Evolutionary conservation across 2,888 invertebrate species (phyloP).

Genomic region (Resseliella maxima): DNA sequence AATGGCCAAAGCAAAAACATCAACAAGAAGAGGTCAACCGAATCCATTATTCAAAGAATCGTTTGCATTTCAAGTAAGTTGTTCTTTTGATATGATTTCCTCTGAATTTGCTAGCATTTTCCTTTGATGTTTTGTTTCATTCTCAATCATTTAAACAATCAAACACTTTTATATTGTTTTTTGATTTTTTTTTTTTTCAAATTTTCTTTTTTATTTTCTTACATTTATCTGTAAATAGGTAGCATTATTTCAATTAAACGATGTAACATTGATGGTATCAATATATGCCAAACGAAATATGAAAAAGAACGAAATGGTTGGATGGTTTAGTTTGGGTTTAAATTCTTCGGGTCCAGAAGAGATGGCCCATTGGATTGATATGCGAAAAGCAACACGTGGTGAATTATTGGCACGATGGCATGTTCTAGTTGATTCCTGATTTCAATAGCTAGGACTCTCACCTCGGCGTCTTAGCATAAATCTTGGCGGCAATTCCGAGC

Average conservation of each 20-base stretch:
- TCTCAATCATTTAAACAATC: too few relatives aligned
- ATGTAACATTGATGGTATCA: constrained; percentile 93
- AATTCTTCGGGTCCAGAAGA: constrained; percentile 94
- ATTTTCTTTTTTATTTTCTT: constrained; percentile 6
- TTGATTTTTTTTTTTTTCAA: constrained; percentile 23
- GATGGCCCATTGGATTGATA: constrained; percentile 92
- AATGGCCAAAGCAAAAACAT: constrained; percentile 92
- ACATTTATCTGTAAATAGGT: constrained; percentile 74
- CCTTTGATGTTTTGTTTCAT: too few relatives aligned
- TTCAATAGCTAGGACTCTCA: constrained; percentile 68
- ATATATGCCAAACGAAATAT: constrained; percentile 93
- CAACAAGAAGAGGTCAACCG: constrained; percentile 90
- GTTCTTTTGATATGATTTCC: too few relatives aligned
- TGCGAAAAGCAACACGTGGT: constrained; percentile 86
- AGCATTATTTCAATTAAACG: constrained; percentile 92
- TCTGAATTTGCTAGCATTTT: background rate
- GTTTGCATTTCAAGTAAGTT: constrained; percentile 89
- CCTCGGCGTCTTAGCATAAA: constrained; percentile 58
- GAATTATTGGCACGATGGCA: constrained; percentile 96
- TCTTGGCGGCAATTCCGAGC: constrained; percentile 56
- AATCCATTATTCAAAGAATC: constrained; percentile 96
- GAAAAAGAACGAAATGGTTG: constrained; percentile 95
- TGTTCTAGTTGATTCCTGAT: constrained; percentile 83
- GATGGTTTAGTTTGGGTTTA: constrained; percentile 94
- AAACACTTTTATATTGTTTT: background rate